Evolutionary conservation across 2,797 vertebrate species (phyloP), one percentile per base, ranked within the genome.

Genomic region (Tenualosa thibaudeaui): DNA sequence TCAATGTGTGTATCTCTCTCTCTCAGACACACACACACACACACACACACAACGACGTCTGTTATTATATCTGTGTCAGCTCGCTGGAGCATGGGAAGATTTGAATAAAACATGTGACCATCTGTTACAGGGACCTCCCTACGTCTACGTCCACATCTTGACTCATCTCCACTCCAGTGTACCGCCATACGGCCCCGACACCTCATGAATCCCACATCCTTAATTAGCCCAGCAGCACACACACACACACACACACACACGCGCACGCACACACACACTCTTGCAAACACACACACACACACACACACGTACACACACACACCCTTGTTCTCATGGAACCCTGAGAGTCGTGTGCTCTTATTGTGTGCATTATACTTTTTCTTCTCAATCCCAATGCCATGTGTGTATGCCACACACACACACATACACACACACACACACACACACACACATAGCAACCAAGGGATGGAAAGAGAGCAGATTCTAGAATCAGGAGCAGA

Each of bases 21-120:
- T 4, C 51, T 13, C 51, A 53, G 3, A 53, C 51, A 53, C 58
- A 62, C 58, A 62, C 58, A 62, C 58, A 60, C 58, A 62, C 58
- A 22, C 58, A 53, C 51, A 53, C 58, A 62, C 58, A 62, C 58
- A 62, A 2, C 3, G 3, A 12, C 10, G 7, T 68, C 24, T 68
- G 62, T 68, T 68, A 68, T 68, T 24, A 53, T 53, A 53, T 68
- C 62, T 68, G 7, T 68, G 26, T 68, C 62, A 68, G 62, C 26
- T 68, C 31, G 26, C 31, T 31, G n/a, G 24, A 31, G 62, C 26
- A 24, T 68, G 62, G 5, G 26, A 68, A 68, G 3, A 15, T 53
- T 15, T 53, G 51, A 53, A 53, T 68, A 68, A 68, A 68, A 68
- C 62, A 68, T 68, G 10, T 24, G 62, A 68, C 31, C 62, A 68